Evolutionary conservation across 2,888 invertebrate species (phyloP), one percentile per base, ranked within the genome.

Genomic region (Synergus itoensis): DNA sequence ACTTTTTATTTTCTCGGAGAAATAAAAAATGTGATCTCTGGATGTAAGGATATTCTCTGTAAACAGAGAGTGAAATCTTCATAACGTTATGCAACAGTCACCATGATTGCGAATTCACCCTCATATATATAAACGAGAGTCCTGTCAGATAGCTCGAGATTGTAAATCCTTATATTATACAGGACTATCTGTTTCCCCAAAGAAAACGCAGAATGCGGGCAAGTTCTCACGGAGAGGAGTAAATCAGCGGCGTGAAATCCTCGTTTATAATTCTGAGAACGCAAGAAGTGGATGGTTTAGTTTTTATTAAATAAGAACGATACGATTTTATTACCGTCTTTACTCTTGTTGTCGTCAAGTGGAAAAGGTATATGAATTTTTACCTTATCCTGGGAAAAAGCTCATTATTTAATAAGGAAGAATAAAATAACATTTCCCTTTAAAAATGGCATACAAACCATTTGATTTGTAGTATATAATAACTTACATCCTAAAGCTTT

Each of bases 151-250:
- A 84, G 83, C 80, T 83, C 83, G 81, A 86, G 79, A 88, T 88
- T 88, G 88, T 87, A 88, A 88, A 88, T 88, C 86, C 86, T 87
- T 87, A 86, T 86, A 88, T 88, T 88, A 88, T 88, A 86, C 87
- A 88, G 79, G 77, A 21, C 67, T 78, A 69, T 67, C 65, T 45
- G 43, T 65, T 67, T 75, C 64, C 73, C 76, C 48, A 57, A 41
- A 80, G 79, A 77, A 79, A 76, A 79, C 77, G 64, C 77, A 57
- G 79, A 63, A n/a, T 43, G 21, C 60, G 60, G 73, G 53, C 53
- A 53, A 36, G 48, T 73, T 73, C 73, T 73, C 48, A 73, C 48
- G 73, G 73, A 28, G 36, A 53, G 73, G 48, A 73, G 73, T 73
- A 73, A 73, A 73, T 73, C 73, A 73, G 73, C 12, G 73, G 73